Base-by-base conservation (phyloP, 1,140 invertebrate species). In the Teleopsis dalmanni region DNA sequence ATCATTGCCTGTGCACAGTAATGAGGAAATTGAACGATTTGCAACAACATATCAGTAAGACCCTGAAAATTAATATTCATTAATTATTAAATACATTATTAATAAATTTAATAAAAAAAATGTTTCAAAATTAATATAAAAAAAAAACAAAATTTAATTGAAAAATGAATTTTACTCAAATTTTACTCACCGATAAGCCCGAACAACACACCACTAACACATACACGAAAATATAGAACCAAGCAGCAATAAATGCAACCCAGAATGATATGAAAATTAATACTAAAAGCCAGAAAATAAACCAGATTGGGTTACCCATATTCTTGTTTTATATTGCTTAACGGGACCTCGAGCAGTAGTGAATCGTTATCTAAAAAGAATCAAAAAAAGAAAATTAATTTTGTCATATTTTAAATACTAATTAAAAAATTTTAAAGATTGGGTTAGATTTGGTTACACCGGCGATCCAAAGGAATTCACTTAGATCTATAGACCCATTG, bases 281-380 rank as follows among this genome's bases (percentile, higher is more conserved):
- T 47, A 90, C 77, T 7, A 90, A 56, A 1, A 88, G 74, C 87
- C 87, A 91, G 47, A 91, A 74, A 26, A 91, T 74, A 35, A 81
- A 81, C 76, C 81, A 85, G 10, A 84, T 29, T 26, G 72, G 65
- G 69, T 77, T 77, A n/a, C 57, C 65, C 73, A 75, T 75, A 26
- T 44, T 51, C 29, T 8, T 46, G 37, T 3, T 43, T 41, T 26
- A 16, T 16, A 5, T 31, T 14, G 9, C 31, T 43, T n/a, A n/a
- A n/a, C n/a, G n/a, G n/a, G n/a, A n/a, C n/a, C n/a, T n/a, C n/a
- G n/a, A n/a, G n/a, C n/a, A n/a, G n/a, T n/a, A n/a, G n/a, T n/a
- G n/a, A n/a, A n/a, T n/a, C n/a, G n/a, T n/a, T n/a, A n/a, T n/a
- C n/a, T n/a, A n/a, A n/a, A n/a, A n/a, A n/a, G n/a, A n/a, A n/a